Base-by-base conservation (phyloP, 2,888 invertebrate genomes). In the Euclidia mi region DNA sequence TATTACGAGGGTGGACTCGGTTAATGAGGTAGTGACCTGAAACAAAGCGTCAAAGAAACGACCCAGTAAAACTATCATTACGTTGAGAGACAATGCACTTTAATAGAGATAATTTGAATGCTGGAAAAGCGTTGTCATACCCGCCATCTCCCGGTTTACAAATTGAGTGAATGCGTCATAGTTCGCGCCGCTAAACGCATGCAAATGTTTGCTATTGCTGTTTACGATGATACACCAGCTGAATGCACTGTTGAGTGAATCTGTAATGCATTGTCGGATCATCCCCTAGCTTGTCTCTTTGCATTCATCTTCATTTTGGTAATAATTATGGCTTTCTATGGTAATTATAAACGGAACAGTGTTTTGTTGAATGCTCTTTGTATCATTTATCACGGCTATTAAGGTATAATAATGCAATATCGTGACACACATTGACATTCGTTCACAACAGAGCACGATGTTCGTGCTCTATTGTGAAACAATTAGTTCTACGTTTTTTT, bases 161-260 rank as follows among this genome's bases (percentile, higher is more conserved):
- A 38, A 38, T 20, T 20, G 32, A 58, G 32, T 32, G 12, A 41
- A 37, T 25, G n/a, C 4, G 31, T 11, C 43, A 2, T 20, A 17
- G 38, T 55, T 38, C 14, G 9, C n/a, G 34, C 12, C 43, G 14
- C 42, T 50, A 25, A 58, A 37, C 28, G 35, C 46, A 48, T 37
- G 43, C 46, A 44, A 61, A 49, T 52, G 25, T 56, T 65, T 52
- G 29, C 18, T 28, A 46, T 60, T 42, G 40, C 45, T 49, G 38
- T 56, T 56, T 48, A 51, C 41, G 41, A 45, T 59, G 40, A 49
- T 44, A 29, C 12, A 37, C 34, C 9, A 15, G 15, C 37, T 44
- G 43, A 68, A 67, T 65, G 46, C 62, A 56, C 31, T 31, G 43
- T 43, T 31, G 11, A 43, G 31, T 43, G 31, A 43, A 43, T 43